Evolutionary conservation across 2,797 vertebrate species (phyloP).

Genomic region (Chlorospingus flavigularis): DNA sequence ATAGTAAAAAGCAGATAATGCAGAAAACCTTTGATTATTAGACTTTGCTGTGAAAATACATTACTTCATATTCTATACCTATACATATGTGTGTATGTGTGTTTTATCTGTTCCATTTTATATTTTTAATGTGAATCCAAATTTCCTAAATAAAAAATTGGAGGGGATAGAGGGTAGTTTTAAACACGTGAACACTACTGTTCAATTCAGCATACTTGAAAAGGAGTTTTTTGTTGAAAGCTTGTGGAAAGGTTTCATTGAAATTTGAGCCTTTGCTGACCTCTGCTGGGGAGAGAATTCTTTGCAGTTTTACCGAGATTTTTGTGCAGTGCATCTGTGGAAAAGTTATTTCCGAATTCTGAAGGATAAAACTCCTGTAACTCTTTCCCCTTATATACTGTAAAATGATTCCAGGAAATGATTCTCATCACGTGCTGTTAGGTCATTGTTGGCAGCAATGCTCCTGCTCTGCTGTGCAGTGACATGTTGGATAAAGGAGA

Average conservation of each 20-base stretch:
- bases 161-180: background rate
- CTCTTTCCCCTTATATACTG: background rate
- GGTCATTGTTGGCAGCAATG: rapidly evolving
- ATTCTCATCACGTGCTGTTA: background rate
- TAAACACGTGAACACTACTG: background rate
- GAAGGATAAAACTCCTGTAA: background rate
- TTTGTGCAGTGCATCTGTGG: background rate
- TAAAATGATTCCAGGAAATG: background rate
- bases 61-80: background rate
- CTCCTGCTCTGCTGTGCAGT: rapidly evolving
- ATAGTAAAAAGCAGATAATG: background rate
- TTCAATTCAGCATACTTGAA: background rate
- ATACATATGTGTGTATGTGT: rapidly evolving
- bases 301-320: background rate
- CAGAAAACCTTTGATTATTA: background rate
- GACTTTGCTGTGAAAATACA: background rate
- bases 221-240: background rate
- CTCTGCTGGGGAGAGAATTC: background rate
- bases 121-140: background rate
- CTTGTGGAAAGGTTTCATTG: background rate
- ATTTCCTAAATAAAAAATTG: background rate
- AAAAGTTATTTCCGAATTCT: background rate
- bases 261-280: slow-evolving; percentile 1
- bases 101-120: background rate
- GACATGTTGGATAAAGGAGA: background rate